Percentiles rank a stretch among this genome's conserved stretches.
These are phyloP conservation scores for Pterophyllum scalare DNA, from an alignment of 2,113 vertebrate genomes.

Conservation along the genomic window DNA sequence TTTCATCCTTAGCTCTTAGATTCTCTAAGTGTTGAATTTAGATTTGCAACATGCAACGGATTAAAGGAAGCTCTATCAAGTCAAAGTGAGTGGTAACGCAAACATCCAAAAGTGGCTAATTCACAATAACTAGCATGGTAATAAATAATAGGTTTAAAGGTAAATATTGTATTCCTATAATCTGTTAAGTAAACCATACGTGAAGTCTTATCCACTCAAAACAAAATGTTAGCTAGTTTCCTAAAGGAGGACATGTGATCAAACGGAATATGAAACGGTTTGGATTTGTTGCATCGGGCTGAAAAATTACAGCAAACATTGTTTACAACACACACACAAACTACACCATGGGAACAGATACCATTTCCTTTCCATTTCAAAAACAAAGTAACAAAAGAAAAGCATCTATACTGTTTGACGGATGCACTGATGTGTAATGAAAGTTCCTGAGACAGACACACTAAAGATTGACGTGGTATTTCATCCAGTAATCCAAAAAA, in stretches of 20 bases:
- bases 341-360: background rate
- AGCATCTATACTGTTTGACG: constrained; percentile 29
- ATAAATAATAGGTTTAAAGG: background rate
- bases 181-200: background rate
- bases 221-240: background rate
- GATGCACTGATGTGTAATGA: constrained; percentile 66
- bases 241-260: background rate
- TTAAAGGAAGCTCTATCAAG: background rate
- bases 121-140: background rate
- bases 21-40: constrained; percentile 6
- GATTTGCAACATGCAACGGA: background rate
- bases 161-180: background rate
- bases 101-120: background rate
- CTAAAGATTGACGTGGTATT: constrained; percentile 37
- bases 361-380: constrained; percentile 6
- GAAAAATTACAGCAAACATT: constrained; percentile 20
- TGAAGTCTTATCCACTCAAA: background rate
- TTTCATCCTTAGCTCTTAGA: constrained; percentile 10
- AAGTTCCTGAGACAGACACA: constrained; percentile 42
- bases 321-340: constrained; percentile 3
- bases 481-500: constrained; percentile 50
- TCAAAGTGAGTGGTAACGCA: background rate
- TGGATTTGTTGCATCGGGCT: background rate
- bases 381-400: constrained; percentile 44
- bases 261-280: background rate